Evolutionary conservation across 2,888 invertebrate genomes (phyloP).

Genomic region (Psococerastis gibbosa): DNA sequence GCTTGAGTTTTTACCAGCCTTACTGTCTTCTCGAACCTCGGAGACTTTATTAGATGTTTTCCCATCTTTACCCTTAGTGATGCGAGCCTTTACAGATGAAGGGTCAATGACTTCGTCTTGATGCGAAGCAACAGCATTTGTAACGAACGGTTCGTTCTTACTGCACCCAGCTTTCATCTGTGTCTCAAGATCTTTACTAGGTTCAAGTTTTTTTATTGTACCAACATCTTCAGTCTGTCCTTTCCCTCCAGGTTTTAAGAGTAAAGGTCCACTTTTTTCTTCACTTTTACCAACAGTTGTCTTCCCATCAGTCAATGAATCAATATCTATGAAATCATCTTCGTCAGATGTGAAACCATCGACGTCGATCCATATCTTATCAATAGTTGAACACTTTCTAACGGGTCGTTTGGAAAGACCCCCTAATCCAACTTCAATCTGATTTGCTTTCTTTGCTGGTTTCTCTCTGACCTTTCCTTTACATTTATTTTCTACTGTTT

Average conservation of each 20-base stretch:
- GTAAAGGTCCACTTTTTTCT: constrained; percentile 17
- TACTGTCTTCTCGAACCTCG: too few relatives aligned
- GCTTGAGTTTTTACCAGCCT: too few relatives aligned
- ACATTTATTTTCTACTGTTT: constrained; percentile 10
- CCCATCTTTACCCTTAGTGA: too few relatives aligned
- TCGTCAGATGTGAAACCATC: constrained; percentile 3
- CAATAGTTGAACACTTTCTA: neutral
- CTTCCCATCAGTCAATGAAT: neutral
- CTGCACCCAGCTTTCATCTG: too few relatives aligned
- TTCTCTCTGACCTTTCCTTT: constrained; percentile 13
- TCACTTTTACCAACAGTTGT: constrained; percentile 17
- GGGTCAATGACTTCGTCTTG: too few relatives aligned
- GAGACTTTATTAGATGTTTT: too few relatives aligned
- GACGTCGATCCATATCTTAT: constrained; percentile 3
- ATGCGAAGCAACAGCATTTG: too few relatives aligned
- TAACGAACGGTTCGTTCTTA: too few relatives aligned
- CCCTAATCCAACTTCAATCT: constrained; percentile 14
- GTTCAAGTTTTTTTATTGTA: constrained; percentile 18
- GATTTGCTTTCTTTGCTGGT: constrained; percentile 10
- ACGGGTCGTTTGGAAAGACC: constrained; percentile 11
- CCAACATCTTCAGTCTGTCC: too few relatives aligned
- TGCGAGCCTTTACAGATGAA: too few relatives aligned
- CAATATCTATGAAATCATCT: neutral
- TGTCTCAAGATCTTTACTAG: too few relatives aligned
- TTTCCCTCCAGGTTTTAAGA: too few relatives aligned